Evolutionary conservation across 2,113 vertebrate genomes (phyloP).

Genomic region (Cricetomys ansorgei): DNA sequence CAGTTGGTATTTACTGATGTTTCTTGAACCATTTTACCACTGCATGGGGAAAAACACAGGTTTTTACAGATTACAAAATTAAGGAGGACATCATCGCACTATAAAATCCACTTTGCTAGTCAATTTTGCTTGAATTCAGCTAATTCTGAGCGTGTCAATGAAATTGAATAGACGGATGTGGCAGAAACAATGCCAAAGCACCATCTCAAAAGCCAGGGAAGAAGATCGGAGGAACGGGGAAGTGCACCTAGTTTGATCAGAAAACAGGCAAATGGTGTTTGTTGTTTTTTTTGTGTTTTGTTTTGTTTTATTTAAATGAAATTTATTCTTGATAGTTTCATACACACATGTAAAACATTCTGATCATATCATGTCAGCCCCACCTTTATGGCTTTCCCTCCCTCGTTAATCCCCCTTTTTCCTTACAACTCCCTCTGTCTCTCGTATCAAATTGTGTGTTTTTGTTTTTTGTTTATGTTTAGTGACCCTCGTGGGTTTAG

Average conservation of each 20-base stretch:
- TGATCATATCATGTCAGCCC: background rate
- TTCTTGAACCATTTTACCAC: background rate
- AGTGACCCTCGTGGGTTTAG: background rate
- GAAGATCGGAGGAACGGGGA: background rate
- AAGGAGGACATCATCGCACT: background rate
- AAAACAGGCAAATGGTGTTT: background rate
- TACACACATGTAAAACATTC: background rate
- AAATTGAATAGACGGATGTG: background rate
- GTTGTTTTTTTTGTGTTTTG: background rate
- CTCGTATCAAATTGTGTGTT: background rate
- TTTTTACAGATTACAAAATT: background rate
- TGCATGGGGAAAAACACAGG: background rate
- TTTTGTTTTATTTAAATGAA: background rate
- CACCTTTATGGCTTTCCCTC: background rate
- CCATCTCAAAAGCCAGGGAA: background rate
- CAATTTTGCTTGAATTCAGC: background rate
- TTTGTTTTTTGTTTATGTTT: background rate
- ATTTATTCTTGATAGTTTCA: background rate
- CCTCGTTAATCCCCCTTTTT: background rate
- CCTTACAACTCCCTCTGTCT: background rate
- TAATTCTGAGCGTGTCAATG: background rate
- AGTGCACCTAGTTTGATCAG: background rate
- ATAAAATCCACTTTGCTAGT: background rate
- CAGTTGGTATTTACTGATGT: background rate
- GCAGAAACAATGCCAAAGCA: background rate